Conservation (phyloP, 2,113 vertebrate genomes). For the Mormyrus iriodes region DNA sequence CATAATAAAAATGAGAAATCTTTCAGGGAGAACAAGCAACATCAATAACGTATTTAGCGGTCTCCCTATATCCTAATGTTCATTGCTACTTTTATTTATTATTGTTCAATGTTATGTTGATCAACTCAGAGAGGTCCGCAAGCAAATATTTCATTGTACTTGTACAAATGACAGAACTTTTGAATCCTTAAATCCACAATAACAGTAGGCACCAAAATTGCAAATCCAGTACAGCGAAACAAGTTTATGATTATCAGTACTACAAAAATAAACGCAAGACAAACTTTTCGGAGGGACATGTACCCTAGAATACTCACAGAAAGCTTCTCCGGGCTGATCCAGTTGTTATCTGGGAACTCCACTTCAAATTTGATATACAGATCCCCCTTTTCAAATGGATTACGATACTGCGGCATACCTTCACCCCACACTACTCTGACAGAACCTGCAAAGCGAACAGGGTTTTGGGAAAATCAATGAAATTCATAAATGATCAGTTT, state of each 20-base stretch:
- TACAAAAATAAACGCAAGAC: neutral
- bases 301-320: slow-evolving; percentile 66
- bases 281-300: neutral
- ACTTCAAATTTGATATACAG: slow-evolving; percentile 97
- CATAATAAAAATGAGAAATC: neutral
- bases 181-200: neutral
- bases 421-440: slow-evolving; percentile 86
- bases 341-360: slow-evolving; percentile 96
- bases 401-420: slow-evolving; percentile 97
- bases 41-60: neutral
- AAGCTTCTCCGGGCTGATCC: slow-evolving; percentile 95
- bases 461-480: neutral
- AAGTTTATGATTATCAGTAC: neutral
- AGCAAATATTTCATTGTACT: neutral
- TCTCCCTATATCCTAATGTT: neutral
- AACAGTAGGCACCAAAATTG: neutral
- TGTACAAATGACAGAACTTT: neutral
- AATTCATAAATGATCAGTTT: neutral
- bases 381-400: slow-evolving; percentile 97
- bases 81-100: neutral
- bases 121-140: neutral
- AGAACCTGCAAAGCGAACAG: slow-evolving; percentile 61
- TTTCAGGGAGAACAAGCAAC: neutral
- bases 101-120: neutral
- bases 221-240: neutral